Base-by-base conservation (phyloP, 2,888 invertebrate genomes). In the Eupithecia inturbata region DNA sequence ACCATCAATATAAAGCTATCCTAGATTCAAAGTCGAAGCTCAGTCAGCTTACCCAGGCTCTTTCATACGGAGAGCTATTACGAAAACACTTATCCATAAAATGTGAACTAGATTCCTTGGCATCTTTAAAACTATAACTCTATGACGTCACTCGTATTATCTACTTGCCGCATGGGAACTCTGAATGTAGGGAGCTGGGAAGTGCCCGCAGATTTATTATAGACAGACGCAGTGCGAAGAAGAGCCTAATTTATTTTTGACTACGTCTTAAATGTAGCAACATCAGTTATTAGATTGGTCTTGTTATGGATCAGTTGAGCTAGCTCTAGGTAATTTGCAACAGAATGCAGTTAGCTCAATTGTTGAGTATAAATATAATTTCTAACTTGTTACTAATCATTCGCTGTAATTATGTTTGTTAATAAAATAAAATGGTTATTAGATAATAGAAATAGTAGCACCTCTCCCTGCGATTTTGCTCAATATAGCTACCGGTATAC, bases 91-190 rank as follows among this genome's bases (percentile, higher is more conserved):
- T 62, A 28, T 62, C 62, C 62, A 62, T 62, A 60, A 60, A 60
- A 60, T 60, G 33, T 33, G 31, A 41, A 31, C 53, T 63, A 64
- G 68, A 66, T 66, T 68, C 45, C 66, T 71, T 68, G 64, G 68
- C 70, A 70, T 66, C 69, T 57, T 72, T 75, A 68, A 75, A 73
- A 72, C 71, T 72, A 76, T 76, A 76, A 74, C 71, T 74, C 73
- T 67, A 77, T 78, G 77, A 78, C 75, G 80, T 79, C 78, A 75
- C 71, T 72, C 49, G 76, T 77, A 79, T 79, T 79, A 79, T 79
- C 79, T 78, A 76, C 74, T 70, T 66, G 72, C 75, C 72, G 73
- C 75, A 71, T 73, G 73, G 75, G 73, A 75, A 72, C 75, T 71
- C 68, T 68, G 72, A 70, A 57, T 72, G 70, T 70, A 75, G 75